Conservation (phyloP, 2,113 vertebrate species). For the Ancistrus triradiatus region DNA sequence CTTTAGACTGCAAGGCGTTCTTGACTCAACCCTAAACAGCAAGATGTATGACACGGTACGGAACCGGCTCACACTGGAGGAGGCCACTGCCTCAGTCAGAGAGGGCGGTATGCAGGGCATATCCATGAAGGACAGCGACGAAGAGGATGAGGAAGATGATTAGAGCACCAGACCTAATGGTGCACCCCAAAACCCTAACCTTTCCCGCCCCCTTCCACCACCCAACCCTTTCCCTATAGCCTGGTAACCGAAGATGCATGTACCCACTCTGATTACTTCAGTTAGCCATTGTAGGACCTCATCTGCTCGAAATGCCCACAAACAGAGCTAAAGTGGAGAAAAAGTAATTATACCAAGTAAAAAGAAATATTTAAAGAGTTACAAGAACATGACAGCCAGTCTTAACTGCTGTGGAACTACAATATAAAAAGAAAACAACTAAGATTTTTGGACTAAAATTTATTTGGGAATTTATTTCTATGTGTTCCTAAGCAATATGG, state of each 20-base stretch:
- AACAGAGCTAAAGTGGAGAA: conserved; percentile 82
- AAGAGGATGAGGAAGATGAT: conserved; percentile 85
- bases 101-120: conserved; percentile 96
- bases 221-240: conserved; percentile 57
- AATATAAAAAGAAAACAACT: conserved; percentile 64
- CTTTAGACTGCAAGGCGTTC: conserved; percentile 97
- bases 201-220: conserved; percentile 3
- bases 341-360: conserved; percentile 69
- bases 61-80: conserved; percentile 92
- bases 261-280: conserved; percentile 90
- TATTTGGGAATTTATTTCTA: conserved; percentile 86
- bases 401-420: conserved; percentile 89
- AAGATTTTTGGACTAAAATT: conserved; percentile 80
- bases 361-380: conserved; percentile 55
- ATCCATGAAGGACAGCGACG: conserved; percentile 98
- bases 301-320: conserved; percentile 92
- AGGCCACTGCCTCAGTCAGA: conserved; percentile 89
- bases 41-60: conserved; percentile 98
- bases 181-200: conserved; percentile 29
- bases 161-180: conserved; percentile 53
- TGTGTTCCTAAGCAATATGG: conserved; percentile 99
- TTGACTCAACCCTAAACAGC: conserved; percentile 97
- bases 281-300: conserved; percentile 93
- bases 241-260: conserved; percentile 94
- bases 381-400: conserved; percentile 80